Percentiles rank a stretch among this genome's conserved stretches.
Evolutionary conservation across 2,888 invertebrate species (phyloP).

Genomic region (Galeruca laticollis): DNA sequence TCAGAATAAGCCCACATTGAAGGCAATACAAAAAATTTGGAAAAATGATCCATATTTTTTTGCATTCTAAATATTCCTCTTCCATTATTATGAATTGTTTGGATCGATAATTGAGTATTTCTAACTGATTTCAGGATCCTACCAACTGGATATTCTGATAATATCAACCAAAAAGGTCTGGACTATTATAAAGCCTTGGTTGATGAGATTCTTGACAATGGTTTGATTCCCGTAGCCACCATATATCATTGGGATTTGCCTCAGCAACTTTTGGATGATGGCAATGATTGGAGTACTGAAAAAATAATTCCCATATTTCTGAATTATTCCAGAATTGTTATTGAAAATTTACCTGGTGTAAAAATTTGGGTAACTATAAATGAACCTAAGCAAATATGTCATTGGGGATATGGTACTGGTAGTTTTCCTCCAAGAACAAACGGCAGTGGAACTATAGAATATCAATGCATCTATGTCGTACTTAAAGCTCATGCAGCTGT

Average conservation of each 20-base stretch:
- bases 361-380: constrained; percentile 76
- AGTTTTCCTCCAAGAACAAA: constrained; percentile 69
- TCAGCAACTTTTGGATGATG: constrained; percentile 62
- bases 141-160: constrained; percentile 69
- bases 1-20: too few relatives aligned
- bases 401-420: constrained; percentile 69
- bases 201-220: constrained; percentile 2
- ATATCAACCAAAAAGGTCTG: constrained; percentile 67
- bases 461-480: constrained; percentile 74
- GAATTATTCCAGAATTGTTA: constrained; percentile 71
- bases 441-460: constrained; percentile 72
- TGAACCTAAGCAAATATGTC: constrained; percentile 67
- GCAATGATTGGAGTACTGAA: constrained; percentile 74
- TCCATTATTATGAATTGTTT: too few relatives aligned
- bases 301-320: constrained; percentile 71
- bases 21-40: too few relatives aligned
- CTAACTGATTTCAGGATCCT: constrained; percentile 59
- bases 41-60: too few relatives aligned
- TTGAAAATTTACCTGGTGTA: constrained; percentile 53
- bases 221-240: constrained; percentile 50
- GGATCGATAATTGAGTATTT: background rate
- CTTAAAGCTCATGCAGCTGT: constrained; percentile 76
- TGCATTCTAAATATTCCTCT: too few relatives aligned
- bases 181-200: constrained; percentile 43
- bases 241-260: constrained; percentile 56